Percentiles rank a stretch among this genome's conserved stretches.
These are phyloP conservation scores for Tipula helvola DNA, from an alignment of 2,888 invertebrate species.

Conservation along the genomic window DNA sequence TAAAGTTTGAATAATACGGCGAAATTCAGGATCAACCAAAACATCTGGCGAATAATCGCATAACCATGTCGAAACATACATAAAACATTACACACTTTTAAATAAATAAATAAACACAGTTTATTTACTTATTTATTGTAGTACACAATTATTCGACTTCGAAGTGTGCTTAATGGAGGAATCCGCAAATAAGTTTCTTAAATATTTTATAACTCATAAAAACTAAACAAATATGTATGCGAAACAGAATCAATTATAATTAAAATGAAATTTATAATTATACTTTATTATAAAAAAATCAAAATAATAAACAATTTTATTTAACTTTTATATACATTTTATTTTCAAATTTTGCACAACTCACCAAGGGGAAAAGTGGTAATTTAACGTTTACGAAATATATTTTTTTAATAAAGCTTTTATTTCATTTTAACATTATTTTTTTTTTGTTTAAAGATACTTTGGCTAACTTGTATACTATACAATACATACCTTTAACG, in stretches of 20 bases:
- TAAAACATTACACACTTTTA: too few species aligned
- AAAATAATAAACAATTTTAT: neutral
- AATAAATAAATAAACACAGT: too few species aligned
- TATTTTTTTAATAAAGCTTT: neutral
- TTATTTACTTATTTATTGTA: too few species aligned
- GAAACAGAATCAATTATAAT: neutral
- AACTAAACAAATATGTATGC: too few species aligned
- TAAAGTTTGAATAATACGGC: too few species aligned
- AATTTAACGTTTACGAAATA: neutral
- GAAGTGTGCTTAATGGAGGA: too few species aligned
- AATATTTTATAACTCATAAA: too few species aligned
- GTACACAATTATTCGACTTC: too few species aligned
- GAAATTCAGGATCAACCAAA: too few species aligned
- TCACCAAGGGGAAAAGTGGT: neutral
- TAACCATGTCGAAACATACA: too few species aligned
- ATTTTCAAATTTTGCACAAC: neutral
- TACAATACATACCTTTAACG: neutral
- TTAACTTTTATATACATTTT: neutral
- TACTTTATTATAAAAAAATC: neutral
- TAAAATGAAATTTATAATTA: neutral
- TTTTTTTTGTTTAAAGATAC: neutral
- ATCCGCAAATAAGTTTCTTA: too few species aligned
- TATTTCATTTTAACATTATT: neutral
- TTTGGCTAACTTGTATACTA: neutral
- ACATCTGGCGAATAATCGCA: too few species aligned